phyloP scores from a whole-genome alignment of 2,113 vertebrate species.

The Nesogale talazaci region DNA sequence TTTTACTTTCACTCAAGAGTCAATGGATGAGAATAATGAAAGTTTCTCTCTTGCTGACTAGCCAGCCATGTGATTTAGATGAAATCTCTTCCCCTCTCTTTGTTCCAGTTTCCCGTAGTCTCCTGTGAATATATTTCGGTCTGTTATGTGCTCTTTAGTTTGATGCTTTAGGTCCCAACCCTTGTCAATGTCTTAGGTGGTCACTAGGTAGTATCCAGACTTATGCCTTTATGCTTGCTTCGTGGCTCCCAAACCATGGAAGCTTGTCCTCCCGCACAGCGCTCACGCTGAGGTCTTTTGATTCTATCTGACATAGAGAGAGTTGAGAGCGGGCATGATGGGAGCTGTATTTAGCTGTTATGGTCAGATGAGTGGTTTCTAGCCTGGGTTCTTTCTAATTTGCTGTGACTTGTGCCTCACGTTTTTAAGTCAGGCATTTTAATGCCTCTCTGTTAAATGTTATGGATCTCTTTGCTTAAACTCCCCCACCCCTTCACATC shows the following conservation, averaged over 20 bases:
- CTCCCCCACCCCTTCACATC: neutral
- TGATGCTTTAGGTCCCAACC: neutral
- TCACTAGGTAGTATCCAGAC: neutral
- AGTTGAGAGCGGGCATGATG: neutral
- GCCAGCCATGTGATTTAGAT: neutral
- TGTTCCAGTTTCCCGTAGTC: neutral
- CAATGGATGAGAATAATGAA: neutral
- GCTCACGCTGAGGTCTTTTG: neutral
- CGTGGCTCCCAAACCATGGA: neutral
- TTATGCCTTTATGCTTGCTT: neutral
- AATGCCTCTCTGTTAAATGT: neutral
- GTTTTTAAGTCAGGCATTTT: neutral
- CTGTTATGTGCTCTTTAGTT: neutral
- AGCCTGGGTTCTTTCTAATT: neutral
- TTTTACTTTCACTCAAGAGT: neutral
- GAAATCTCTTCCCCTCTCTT: neutral
- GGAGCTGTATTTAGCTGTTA: neutral
- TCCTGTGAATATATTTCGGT: neutral
- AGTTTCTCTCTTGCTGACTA: neutral
- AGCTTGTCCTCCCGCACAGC: too few species aligned
- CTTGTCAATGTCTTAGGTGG: neutral
- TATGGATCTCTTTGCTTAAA: neutral
- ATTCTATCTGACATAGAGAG: neutral
- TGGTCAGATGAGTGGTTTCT: neutral
- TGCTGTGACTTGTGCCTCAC: neutral